phyloP scores from a whole-genome alignment of 2,113 vertebrate genomes.

The Xiphophorus couchianus region DNA sequence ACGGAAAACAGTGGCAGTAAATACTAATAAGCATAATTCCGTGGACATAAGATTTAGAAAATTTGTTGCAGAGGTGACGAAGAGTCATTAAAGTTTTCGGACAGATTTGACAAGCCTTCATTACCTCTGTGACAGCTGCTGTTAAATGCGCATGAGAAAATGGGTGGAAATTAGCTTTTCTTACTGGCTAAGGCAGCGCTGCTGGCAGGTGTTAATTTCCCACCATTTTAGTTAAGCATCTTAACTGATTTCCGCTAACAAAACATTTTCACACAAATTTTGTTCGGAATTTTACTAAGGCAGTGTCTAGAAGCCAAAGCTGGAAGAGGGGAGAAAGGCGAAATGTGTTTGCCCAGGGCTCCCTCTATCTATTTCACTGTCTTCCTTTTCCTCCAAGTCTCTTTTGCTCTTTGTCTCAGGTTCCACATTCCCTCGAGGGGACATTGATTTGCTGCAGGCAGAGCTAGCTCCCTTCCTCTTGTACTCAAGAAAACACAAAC shows the following conservation, averaged over 20 bases:
- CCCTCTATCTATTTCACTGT: constrained; percentile 36
- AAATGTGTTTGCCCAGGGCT: constrained; percentile 62
- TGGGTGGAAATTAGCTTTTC: not conserved
- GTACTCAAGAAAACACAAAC: constrained; percentile 40
- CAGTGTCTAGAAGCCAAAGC: constrained; percentile 22
- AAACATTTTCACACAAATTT: constrained; percentile 34
- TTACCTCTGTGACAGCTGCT: not conserved
- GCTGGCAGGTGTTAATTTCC: constrained; percentile 43
- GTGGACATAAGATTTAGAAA: not conserved
- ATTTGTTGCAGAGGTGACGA: not conserved
- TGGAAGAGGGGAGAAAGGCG: constrained; percentile 34
- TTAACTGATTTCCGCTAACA: constrained; percentile 17
- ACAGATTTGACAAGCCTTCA: not conserved
- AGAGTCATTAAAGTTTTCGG: not conserved
- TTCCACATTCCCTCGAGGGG: constrained; percentile 66
- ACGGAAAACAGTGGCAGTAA: no score
- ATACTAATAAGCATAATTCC: not conserved
- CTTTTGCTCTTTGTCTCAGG: constrained; percentile 60
- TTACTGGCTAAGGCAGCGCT: constrained; percentile 17
- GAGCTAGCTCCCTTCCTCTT: constrained; percentile 61
- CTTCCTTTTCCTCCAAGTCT: constrained; percentile 45
- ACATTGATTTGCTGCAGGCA: constrained; percentile 73
- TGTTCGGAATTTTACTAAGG: constrained; percentile 11
- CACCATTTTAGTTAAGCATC: constrained; percentile 28
- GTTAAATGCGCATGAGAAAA: not conserved